These are phyloP conservation scores for Drosophila paranaensis DNA, from an alignment of 2,888 invertebrate species.

Conservation along the genomic window DNA sequence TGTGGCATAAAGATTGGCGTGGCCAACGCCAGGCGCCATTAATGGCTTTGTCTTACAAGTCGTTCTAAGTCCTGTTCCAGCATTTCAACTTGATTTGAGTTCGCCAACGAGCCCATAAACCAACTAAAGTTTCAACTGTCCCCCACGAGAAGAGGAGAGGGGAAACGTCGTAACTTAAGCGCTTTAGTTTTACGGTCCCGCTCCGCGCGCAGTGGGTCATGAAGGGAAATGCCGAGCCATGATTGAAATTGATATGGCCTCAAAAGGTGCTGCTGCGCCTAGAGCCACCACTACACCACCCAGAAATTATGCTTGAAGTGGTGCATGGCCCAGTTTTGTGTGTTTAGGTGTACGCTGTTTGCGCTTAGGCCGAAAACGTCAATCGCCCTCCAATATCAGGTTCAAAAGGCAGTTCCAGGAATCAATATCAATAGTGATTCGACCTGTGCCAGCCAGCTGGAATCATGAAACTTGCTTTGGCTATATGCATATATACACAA, in stretches of 20 bases:
- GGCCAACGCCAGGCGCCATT: slow-evolving; percentile 60
- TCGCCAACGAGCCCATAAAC: slow-evolving; percentile 59
- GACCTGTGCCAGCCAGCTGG: too few species aligned
- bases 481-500: too few species aligned
- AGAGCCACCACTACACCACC: slow-evolving; percentile 22
- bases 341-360: slow-evolving; percentile 57
- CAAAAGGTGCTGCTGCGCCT: slow-evolving; percentile 26
- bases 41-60: slow-evolving; percentile 75
- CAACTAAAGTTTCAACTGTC: slow-evolving; percentile 51
- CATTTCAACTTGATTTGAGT: slow-evolving; percentile 71
- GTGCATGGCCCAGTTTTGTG: slow-evolving; percentile 37
- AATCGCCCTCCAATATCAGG: slow-evolving; percentile 10
- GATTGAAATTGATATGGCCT: slow-evolving; percentile 69
- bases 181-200: slow-evolving; percentile 64
- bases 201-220: slow-evolving; percentile 62
- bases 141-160: neutral
- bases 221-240: slow-evolving; percentile 30
- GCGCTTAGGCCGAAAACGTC: slow-evolving; percentile 3
- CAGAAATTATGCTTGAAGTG: slow-evolving; percentile 41
- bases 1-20: slow-evolving; percentile 54
- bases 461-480: too few species aligned
- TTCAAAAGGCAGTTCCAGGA: slow-evolving; percentile 16
- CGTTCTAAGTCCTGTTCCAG: slow-evolving; percentile 35
- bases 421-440: neutral
- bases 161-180: slow-evolving; percentile 40